Evolutionary conservation across 2,113 vertebrate genomes (phyloP).

Genomic region (Cricetomys ansorgei): DNA sequence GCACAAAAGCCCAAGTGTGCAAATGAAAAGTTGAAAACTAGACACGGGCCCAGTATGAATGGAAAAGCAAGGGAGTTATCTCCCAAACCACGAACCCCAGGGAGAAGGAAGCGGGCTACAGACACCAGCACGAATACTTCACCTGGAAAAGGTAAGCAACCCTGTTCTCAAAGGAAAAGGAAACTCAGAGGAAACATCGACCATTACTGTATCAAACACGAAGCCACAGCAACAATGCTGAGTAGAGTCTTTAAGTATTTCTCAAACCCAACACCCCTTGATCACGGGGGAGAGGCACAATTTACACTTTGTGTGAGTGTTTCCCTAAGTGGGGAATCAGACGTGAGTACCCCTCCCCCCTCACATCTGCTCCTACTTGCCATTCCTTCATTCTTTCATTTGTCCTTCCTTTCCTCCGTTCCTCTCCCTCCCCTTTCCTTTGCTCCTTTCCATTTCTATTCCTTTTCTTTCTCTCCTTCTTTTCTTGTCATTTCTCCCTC

Average conservation of each 20-base stretch:
- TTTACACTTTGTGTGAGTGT: not conserved
- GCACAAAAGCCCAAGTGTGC: not conserved
- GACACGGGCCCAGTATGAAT: not conserved
- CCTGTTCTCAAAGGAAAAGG: constrained; percentile 23
- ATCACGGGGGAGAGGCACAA: not conserved
- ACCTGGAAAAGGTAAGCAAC: not conserved
- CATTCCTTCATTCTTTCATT: not conserved
- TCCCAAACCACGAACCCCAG: not conserved
- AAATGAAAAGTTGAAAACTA: not conserved
- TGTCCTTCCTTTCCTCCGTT: not conserved
- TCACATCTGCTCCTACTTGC: no score
- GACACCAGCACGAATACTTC: not conserved
- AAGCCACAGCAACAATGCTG: not conserved
- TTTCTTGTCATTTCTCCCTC: not conserved
- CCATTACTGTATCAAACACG: accelerated
- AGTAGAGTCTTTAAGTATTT: not conserved
- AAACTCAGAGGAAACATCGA: not conserved
- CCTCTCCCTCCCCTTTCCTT: not conserved
- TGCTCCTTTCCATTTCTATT: no score
- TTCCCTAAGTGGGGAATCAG: not conserved
- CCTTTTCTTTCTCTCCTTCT: no score
- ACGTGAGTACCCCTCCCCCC: not conserved
- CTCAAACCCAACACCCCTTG: not conserved
- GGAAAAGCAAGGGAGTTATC: not conserved
- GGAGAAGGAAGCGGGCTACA: not conserved